Conservation (phyloP, 1,140 invertebrate genomes). For the Semibalanus balanoides region DNA sequence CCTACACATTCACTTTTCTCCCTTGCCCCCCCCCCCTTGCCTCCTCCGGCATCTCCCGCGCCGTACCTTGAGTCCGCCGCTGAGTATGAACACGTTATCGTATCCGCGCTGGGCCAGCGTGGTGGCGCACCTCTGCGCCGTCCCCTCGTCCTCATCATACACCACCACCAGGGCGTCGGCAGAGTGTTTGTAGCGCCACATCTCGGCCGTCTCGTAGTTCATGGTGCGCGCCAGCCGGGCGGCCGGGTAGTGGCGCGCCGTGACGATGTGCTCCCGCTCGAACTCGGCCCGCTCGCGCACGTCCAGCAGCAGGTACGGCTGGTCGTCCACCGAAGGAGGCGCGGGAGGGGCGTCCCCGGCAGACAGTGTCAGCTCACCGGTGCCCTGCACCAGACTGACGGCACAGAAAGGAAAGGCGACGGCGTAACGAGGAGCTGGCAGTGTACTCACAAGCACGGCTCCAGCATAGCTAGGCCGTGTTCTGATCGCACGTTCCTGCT, state of each 20-base stretch:
- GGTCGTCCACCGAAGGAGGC: conserved; percentile 4
- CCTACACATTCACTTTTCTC: no score
- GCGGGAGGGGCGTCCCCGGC: neutral
- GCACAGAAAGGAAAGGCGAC: conserved; percentile 25
- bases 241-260: conserved; percentile 32
- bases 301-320: conserved; percentile 38
- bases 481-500: no score
- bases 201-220: conserved; percentile 34
- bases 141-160: conserved; percentile 37
- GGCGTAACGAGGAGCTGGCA: no score
- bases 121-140: conserved; percentile 29
- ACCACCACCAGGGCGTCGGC: conserved; percentile 35
- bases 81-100: conserved; percentile 38
- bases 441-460: no score
- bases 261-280: conserved; percentile 32
- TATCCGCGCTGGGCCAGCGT: conserved; percentile 38
- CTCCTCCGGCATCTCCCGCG: no score
- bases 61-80: conserved; percentile 28
- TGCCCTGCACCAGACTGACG: conserved; percentile 26
- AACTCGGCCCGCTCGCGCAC: conserved; percentile 33
- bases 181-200: conserved; percentile 34
- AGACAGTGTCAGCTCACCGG: conserved; percentile 8
- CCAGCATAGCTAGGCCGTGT: no score
- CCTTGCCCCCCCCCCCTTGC: neutral
- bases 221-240: conserved; percentile 30